Percentiles rank a stretch among this genome's conserved stretches.
Evolutionary conservation across 2,888 invertebrate species (phyloP).

Genomic region (Deilephila porcellus): DNA sequence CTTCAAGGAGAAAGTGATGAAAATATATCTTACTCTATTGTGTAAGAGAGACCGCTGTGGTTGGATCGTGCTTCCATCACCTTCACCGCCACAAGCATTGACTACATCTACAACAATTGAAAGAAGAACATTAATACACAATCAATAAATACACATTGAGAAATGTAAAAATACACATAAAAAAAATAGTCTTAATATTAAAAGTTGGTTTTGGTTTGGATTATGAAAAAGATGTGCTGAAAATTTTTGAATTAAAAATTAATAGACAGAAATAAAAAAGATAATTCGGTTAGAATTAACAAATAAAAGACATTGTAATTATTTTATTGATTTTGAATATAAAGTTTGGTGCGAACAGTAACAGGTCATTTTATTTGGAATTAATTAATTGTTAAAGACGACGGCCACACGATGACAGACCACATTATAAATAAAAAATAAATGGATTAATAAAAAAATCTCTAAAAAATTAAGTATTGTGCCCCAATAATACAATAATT

Average conservation of each 20-base stretch:
- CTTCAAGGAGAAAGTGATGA: not conserved
- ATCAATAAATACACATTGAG: not conserved
- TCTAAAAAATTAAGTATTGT: not conserved
- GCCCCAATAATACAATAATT: not conserved
- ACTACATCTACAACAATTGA: constrained; percentile 92
- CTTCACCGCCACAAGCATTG: constrained; percentile 95
- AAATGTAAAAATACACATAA: constrained; percentile 29
- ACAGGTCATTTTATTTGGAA: too few relatives aligned
- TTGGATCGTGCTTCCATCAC: constrained; percentile 87
- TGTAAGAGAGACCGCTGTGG: constrained; percentile 84
- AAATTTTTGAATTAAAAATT: not conserved
- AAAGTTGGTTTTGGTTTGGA: not conserved
- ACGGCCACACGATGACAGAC: too few relatives aligned
- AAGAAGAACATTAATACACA: constrained; percentile 65
- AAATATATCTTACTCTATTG: constrained; percentile 75
- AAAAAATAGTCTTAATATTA: not conserved
- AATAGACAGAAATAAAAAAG: too few relatives aligned
- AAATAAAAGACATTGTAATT: too few relatives aligned
- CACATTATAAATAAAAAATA: too few relatives aligned
- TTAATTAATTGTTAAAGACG: not conserved
- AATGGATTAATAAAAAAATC: not conserved
- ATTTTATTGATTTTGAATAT: too few relatives aligned
- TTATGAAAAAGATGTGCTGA: not conserved
- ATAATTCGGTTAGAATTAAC: not conserved
- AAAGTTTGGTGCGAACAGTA: too few relatives aligned